Evolutionary conservation across 1,140 invertebrate species (phyloP), one percentile per base, ranked within the genome.

Genomic region (Diabrotica undecimpunctata): DNA sequence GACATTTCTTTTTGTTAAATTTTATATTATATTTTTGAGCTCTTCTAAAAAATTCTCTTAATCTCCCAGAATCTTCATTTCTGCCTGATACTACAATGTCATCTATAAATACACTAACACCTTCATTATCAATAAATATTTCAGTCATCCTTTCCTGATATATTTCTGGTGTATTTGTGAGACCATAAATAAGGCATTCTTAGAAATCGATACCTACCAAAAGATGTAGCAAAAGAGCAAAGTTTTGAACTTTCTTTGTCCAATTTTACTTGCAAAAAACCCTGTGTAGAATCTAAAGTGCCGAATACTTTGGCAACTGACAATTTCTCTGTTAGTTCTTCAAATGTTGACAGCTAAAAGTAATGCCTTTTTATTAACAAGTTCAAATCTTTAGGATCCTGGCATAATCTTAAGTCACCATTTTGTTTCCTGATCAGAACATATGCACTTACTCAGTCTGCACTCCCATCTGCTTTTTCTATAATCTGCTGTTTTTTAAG

Each of bases 331-430:
- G 54, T 75, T 14, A 81, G 65, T 55, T 79, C 77, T 37, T 81
- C 78, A 62, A 80, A 67, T 8, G 75, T 79, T 25, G 79, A 78
- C 52, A 82, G 74, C 37, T 71, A 75, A 74, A 76, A 80, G 66
- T 79, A 75, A 57, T 77, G 71, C 54, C 81, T 59, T 55, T 72
- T 69, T 6, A 84, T 77, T 8, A 66, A 67, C 66, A 75, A 74
- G 73, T 84, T 84, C 65, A 83, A 70, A 61, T 79, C 73, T 67
- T 71, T 72, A 8, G 81, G 81, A 71, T 83, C 80, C 13, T 83
- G n/a, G n/a, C n/a, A n/a, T n/a, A n/a, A n/a, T n/a, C n/a, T n/a
- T n/a, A n/a, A n/a, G n/a, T n/a, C n/a, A 61, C 65, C 79, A 83
- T n/a, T n/a, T n/a, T n/a, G n/a, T n/a, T n/a, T n/a, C n/a, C n/a